Evolutionary conservation across 1,140 invertebrate genomes (phyloP).

Genomic region (Bombus breviceps): DNA sequence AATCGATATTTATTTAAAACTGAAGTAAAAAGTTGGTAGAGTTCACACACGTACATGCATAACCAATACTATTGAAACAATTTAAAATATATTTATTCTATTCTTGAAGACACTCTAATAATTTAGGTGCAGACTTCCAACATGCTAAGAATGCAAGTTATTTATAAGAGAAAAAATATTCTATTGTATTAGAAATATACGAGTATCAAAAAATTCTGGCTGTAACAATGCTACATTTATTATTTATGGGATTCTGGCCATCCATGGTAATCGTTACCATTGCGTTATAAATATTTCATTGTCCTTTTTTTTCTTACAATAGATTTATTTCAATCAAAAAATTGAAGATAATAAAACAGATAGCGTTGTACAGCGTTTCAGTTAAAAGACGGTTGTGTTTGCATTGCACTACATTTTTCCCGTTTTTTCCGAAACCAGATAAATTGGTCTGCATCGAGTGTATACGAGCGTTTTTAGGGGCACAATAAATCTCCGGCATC

Average conservation of each 20-base stretch:
- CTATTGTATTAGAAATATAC: no score
- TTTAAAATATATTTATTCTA: no score
- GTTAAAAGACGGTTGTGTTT: constrained; percentile 2
- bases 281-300: background rate
- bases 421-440: background rate
- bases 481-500: constrained; percentile 13
- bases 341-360: background rate
- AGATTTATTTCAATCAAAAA: background rate
- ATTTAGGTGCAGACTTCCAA: no score
- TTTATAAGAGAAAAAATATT: no score
- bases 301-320: background rate
- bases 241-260: background rate
- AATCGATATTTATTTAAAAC: no score
- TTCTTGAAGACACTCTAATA: no score
- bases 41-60: no score
- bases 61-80: no score
- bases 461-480: background rate
- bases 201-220: background rate
- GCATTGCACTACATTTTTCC: background rate
- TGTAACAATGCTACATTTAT: background rate
- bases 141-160: no score
- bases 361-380: background rate
- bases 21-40: no score
- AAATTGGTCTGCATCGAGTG: constrained; percentile 5
- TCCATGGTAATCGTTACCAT: background rate